phyloP scores from a whole-genome alignment of 2,888 invertebrate species.

The Lydus trimaculatus region DNA sequence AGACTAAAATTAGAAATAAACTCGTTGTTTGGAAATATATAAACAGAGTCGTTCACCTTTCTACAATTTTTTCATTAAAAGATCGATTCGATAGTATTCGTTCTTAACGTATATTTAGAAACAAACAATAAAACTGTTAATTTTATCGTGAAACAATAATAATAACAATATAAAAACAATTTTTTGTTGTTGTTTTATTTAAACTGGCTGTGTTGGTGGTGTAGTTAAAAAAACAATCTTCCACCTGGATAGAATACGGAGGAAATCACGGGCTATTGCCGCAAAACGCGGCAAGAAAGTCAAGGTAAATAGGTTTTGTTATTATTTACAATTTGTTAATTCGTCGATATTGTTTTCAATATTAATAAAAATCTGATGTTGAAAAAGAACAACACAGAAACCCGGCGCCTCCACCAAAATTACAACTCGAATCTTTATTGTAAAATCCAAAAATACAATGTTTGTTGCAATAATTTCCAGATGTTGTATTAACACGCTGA shows the following conservation, averaged over 20 bases:
- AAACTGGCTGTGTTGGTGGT: constrained; percentile 10
- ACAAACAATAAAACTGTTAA: too few species aligned
- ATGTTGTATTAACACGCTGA: too few species aligned
- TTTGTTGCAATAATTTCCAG: too few species aligned
- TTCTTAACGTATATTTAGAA: background rate
- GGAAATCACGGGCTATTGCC: constrained; percentile 86
- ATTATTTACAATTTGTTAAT: too few species aligned
- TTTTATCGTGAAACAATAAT: too few species aligned
- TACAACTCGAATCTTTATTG: too few species aligned
- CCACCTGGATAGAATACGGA: constrained; percentile 80
- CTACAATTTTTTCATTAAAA: background rate
- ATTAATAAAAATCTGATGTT: too few species aligned
- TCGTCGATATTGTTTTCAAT: too few species aligned
- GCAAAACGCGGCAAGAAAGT: constrained; percentile 81
- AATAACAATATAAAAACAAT: too few species aligned
- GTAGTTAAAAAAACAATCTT: constrained; percentile 19
- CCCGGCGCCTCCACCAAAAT: constrained; percentile 6
- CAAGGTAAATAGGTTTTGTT: constrained; percentile 76
- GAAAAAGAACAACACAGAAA: too few species aligned
- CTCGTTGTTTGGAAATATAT: background rate
- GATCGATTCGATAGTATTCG: background rate
- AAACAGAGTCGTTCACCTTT: background rate
- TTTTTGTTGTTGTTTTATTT: background rate
- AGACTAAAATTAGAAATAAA: too few species aligned
- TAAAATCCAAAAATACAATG: too few species aligned